These are phyloP conservation scores for Hyles lineata DNA, from an alignment of 2,888 invertebrate genomes.

Conservation along the genomic window DNA sequence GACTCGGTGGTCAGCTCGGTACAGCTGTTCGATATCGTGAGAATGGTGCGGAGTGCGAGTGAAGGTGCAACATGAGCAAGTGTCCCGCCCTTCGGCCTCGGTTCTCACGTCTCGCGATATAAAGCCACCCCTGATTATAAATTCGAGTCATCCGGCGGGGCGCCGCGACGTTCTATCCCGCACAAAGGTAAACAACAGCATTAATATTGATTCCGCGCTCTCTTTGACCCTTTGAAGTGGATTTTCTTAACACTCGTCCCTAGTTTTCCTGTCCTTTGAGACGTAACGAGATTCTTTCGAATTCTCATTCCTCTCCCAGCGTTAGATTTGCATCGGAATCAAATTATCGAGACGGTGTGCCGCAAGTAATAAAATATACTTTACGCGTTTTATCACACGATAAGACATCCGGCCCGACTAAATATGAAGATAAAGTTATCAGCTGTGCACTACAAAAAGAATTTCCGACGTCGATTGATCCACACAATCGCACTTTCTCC, in stretches of 20 bases:
- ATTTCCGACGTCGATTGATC: slow-evolving; percentile 8
- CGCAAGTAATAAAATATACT: slow-evolving; percentile 14
- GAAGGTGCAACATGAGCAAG: slow-evolving; percentile 80
- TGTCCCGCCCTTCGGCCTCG: slow-evolving; percentile 74
- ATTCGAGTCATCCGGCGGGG: slow-evolving; percentile 74
- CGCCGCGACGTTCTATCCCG: slow-evolving; percentile 54
- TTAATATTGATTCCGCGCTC: slow-evolving; percentile 80
- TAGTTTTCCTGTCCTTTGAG: slow-evolving; percentile 70
- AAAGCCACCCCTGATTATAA: slow-evolving; percentile 79
- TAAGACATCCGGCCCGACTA: slow-evolving; percentile 21
- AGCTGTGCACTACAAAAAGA: background rate
- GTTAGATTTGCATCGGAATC: slow-evolving; percentile 26
- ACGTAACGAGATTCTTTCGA: slow-evolving; percentile 49
- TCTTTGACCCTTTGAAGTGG: slow-evolving; percentile 75
- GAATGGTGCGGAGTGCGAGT: slow-evolving; percentile 58
- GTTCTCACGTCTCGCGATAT: slow-evolving; percentile 73
- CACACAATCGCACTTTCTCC: slow-evolving; percentile 58
- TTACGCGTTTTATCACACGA: background rate
- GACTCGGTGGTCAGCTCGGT: slow-evolving; percentile 69
- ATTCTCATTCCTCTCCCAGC: background rate
- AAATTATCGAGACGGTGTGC: slow-evolving; percentile 24
- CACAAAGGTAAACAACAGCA: slow-evolving; percentile 80
- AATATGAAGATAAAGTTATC: slow-evolving; percentile 7
- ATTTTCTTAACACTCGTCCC: slow-evolving; percentile 66
- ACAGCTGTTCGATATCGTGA: slow-evolving; percentile 68